These are phyloP conservation scores for Spea hammondii DNA, from an alignment of 2,797 vertebrate species.

Conservation along the genomic window DNA sequence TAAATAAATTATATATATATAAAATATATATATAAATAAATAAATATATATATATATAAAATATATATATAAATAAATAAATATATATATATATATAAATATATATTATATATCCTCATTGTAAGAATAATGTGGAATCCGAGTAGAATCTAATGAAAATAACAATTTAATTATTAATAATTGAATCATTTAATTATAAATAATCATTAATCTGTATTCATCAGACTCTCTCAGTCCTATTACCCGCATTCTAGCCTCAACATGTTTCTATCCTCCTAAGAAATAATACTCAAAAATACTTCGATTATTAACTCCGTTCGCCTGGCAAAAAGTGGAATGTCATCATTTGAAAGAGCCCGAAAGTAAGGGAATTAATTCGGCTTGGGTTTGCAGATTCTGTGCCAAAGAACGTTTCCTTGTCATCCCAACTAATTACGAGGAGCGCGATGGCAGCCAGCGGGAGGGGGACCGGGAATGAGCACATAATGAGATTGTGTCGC, in stretches of 20 bases:
- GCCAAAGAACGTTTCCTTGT: constrained; percentile 46
- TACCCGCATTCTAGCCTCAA: neutral
- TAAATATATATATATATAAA: too few species aligned
- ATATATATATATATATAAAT: too few species aligned
- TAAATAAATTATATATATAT: too few species aligned
- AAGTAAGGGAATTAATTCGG: constrained; percentile 46
- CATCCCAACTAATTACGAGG: constrained; percentile 47
- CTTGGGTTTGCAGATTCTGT: constrained; percentile 27
- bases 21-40: too few species aligned
- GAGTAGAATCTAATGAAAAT: too few species aligned
- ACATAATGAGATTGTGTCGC: constrained; percentile 49
- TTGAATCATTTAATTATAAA: neutral
- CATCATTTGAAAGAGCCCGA: constrained; percentile 36
- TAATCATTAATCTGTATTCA: neutral
- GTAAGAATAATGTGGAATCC: too few species aligned
- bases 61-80: too few species aligned
- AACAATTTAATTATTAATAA: too few species aligned
- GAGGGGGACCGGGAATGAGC: constrained; percentile 41
- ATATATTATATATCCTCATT: too few species aligned
- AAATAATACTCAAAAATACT: constrained; percentile 7
- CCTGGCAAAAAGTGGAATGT: constrained; percentile 41
- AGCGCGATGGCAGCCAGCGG: constrained; percentile 43
- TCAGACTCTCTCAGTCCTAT: neutral
- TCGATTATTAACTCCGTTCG: constrained; percentile 28
- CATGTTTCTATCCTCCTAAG: neutral